These are phyloP conservation scores for Arnoldichthys spilopterus DNA, from an alignment of 2,797 vertebrate species.

Conservation along the genomic window DNA sequence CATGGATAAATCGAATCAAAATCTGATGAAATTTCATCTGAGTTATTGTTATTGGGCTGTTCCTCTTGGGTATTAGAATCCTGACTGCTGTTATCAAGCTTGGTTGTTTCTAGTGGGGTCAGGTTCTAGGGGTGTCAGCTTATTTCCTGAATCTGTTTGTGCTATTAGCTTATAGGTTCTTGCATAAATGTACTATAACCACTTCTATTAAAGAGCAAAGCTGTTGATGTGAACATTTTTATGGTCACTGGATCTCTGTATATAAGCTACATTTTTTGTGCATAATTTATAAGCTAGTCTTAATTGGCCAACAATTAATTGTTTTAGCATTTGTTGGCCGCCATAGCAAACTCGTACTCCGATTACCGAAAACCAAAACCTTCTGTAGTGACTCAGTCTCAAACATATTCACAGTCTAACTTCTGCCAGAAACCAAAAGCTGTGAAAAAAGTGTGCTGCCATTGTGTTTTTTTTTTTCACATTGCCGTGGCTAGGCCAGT, in stretches of 20 bases:
- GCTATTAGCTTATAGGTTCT: not conserved
- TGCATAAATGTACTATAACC: no score
- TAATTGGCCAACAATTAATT: no score
- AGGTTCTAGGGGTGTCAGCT: not conserved
- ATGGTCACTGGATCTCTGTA: no score
- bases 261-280: no score
- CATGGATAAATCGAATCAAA: slow-evolving; percentile 26
- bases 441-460: not conserved
- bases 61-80: slow-evolving; percentile 5
- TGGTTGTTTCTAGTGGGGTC: not conserved
- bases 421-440: not conserved
- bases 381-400: no score
- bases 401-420: not conserved
- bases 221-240: no score
- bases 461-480: not conserved
- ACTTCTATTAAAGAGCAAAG: no score
- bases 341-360: no score
- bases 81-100: slow-evolving; percentile 27
- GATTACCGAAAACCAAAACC: no score
- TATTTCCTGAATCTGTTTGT: not conserved
- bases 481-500: not conserved
- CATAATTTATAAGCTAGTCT: no score
- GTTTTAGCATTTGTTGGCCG: no score
- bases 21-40: slow-evolving; percentile 18
- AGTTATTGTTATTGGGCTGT: not conserved